These are phyloP conservation scores for Reticulitermes lucifugus DNA, from an alignment of 2,888 invertebrate genomes.

Conservation along the genomic window DNA sequence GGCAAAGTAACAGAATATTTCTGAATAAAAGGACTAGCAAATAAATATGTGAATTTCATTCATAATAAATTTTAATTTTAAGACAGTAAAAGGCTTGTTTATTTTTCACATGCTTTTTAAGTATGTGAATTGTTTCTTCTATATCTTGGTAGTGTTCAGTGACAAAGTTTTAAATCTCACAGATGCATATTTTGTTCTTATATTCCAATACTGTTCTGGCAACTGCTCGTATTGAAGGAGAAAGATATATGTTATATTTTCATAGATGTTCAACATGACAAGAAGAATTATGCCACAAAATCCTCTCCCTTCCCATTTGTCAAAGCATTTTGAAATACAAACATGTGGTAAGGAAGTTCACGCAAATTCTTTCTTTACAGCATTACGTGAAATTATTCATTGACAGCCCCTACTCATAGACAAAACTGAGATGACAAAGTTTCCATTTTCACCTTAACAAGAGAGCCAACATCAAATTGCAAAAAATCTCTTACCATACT, in stretches of 20 bases:
- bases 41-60: background rate
- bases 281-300: background rate
- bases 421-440: background rate
- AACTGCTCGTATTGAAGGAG: background rate
- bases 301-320: constrained; percentile 25
- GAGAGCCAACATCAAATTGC: constrained; percentile 40
- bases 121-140: constrained; percentile 16
- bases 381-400: constrained; percentile 21
- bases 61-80: background rate
- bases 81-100: constrained; percentile 1
- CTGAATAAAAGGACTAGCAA: background rate
- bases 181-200: constrained; percentile 10
- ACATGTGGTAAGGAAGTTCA: constrained; percentile 36
- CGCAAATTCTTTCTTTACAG: constrained; percentile 15
- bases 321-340: constrained; percentile 41
- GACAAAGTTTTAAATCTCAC: background rate
- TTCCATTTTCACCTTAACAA: constrained; percentile 12
- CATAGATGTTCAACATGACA: background rate
- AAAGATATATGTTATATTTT: background rate
- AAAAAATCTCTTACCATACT: constrained; percentile 37
- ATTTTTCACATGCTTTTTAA: constrained; percentile 14
- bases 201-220: constrained; percentile 14
- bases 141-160: background rate
- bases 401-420: constrained; percentile 19
- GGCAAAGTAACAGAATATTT: constrained; percentile 3